A percentile compares a stretch with the other conserved stretches of the same genome.
Evolutionary conservation across 2,113 vertebrate genomes (phyloP).

Genomic region (Pluvianellus socialis): DNA sequence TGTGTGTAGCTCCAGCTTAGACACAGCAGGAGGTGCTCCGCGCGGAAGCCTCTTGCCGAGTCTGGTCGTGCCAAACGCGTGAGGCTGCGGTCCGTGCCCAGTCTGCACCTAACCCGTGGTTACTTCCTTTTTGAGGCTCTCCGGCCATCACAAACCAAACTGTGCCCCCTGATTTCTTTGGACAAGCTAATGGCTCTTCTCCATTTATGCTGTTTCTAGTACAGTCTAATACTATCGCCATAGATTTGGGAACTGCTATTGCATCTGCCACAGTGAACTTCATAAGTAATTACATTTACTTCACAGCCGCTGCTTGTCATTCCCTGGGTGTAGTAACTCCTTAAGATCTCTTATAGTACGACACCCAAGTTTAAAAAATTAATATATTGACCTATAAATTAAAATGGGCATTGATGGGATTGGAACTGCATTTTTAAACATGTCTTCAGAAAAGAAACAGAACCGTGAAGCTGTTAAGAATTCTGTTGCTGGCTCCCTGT

Average conservation of each 20-base stretch:
- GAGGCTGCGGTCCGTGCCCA: neutral
- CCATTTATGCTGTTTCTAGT: neutral
- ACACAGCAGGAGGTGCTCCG: neutral
- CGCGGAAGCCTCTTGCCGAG: too few species aligned
- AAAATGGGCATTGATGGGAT: neutral
- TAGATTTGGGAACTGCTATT: neutral
- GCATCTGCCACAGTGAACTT: neutral
- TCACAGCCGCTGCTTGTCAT: neutral
- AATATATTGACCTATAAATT: neutral
- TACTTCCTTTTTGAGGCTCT: neutral
- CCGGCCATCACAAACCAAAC: neutral
- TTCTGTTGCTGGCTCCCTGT: neutral
- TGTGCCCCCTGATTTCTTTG: neutral
- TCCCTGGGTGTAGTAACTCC: neutral
- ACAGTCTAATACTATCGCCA: neutral
- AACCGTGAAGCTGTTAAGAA: neutral
- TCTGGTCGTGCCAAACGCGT: neutral
- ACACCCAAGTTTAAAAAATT: neutral
- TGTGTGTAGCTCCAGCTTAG: neutral
- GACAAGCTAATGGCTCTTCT: neutral
- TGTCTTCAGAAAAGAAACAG: neutral
- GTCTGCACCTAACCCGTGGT: neutral
- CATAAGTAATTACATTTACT: neutral
- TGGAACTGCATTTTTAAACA: neutral
- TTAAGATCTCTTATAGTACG: neutral